A percentile compares a stretch with the other conserved stretches of the same genome.
Evolutionary conservation across 2,797 vertebrate species (phyloP).

Genomic region (Philypnodon macrostomus): DNA sequence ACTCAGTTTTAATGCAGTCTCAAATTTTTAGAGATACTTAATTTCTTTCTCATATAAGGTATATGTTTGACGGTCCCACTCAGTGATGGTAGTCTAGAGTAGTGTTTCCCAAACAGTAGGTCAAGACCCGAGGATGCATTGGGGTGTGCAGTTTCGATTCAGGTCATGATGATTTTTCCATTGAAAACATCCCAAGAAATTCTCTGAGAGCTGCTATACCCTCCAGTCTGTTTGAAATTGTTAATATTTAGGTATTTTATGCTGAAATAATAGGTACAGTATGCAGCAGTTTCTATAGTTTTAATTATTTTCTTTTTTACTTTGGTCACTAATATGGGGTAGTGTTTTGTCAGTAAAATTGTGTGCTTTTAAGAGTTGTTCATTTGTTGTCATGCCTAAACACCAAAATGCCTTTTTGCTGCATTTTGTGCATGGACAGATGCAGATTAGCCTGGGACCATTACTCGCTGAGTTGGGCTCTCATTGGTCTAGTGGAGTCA

Average conservation of each 20-base stretch:
- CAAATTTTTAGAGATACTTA: no score
- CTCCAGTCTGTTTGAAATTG: background rate
- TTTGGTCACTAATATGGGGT: background rate
- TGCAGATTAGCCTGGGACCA: constrained; percentile 11
- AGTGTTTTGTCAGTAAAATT: constrained; percentile 2
- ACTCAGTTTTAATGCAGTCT: no score
- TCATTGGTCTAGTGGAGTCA: constrained; percentile 31
- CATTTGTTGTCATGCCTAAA: constrained; percentile 7
- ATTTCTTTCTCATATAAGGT: no score
- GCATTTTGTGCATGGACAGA: background rate
- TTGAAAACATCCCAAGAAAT: constrained; percentile 1
- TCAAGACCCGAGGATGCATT: background rate
- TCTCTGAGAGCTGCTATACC: background rate
- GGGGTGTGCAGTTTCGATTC: background rate
- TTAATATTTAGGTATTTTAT: no score
- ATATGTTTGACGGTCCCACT: no score
- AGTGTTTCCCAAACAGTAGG: background rate
- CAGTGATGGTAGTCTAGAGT: no score
- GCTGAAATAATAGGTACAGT: background rate
- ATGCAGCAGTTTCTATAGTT: no score
- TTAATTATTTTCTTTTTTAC: no score
- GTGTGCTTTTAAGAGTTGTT: background rate
- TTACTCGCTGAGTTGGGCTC: constrained; percentile 14
- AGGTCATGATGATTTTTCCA: constrained; percentile 7
- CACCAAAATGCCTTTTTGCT: constrained; percentile 1